phyloP scores from a whole-genome alignment of 2,113 vertebrate genomes.

The Ciconia maguari region DNA sequence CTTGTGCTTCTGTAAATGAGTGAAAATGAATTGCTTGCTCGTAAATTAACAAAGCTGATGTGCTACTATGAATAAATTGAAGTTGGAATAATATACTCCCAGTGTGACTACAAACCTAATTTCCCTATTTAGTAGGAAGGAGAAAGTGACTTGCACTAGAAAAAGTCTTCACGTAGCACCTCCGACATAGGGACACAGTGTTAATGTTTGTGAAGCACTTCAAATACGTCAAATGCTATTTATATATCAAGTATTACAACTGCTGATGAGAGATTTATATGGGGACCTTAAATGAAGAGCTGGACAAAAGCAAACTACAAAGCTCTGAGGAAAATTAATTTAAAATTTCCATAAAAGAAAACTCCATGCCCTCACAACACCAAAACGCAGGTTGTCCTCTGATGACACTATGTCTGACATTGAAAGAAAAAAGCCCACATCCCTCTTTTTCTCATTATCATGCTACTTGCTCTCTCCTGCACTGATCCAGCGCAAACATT shows the following conservation, averaged over 20 bases:
- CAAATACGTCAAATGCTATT: background rate
- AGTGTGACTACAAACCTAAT: slow-evolving; percentile 20
- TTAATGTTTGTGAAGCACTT: background rate
- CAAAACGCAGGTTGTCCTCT: background rate
- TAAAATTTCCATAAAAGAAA: background rate
- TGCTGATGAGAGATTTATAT: background rate
- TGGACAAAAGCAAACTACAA: background rate
- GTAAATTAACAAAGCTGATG: slow-evolving; percentile 34
- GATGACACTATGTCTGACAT: background rate
- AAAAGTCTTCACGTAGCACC: background rate
- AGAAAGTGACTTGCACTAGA: background rate
- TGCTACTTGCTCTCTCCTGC: background rate
- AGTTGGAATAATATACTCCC: slow-evolving; percentile 6
- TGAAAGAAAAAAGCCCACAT: background rate
- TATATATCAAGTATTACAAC: background rate
- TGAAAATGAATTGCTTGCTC: slow-evolving; percentile 4
- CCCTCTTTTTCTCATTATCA: background rate
- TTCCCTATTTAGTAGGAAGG: slow-evolving; percentile 35
- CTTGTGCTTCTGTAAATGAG: background rate
- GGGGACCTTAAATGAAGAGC: background rate
- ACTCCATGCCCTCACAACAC: background rate
- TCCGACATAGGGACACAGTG: fast-evolving
- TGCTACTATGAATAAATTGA: background rate
- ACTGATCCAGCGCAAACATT: background rate
- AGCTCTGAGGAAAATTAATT: background rate